These are phyloP conservation scores for Hydraecia micacea DNA, from an alignment of 2,888 invertebrate species.

Conservation along the genomic window DNA sequence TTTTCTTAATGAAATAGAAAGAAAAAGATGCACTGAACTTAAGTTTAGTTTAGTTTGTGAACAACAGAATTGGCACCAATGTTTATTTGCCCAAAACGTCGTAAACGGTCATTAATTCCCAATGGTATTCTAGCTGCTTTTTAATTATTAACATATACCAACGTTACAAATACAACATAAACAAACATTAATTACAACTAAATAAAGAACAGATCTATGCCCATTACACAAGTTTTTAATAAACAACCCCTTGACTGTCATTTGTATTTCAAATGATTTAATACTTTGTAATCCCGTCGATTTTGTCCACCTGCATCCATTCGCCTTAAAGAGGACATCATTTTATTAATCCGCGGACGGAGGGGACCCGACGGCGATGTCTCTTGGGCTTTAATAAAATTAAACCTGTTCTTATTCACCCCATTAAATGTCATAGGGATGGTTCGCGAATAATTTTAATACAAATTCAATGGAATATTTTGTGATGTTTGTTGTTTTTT, in stretches of 20 bases:
- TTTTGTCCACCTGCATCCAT: conserved; percentile 41
- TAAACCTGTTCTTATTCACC: conserved; percentile 40
- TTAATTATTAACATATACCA: too few species aligned
- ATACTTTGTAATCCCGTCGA: conserved; percentile 4
- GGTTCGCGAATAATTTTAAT: conserved; percentile 10
- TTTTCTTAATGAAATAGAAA: too few species aligned
- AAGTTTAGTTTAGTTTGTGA: too few species aligned
- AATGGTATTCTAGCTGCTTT: too few species aligned
- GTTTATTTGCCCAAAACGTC: too few species aligned
- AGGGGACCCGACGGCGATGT: conserved; percentile 24
- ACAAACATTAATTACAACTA: not conserved
- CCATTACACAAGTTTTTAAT: too few species aligned
- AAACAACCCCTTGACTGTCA: conserved; percentile 11
- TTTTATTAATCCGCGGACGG: conserved; percentile 39
- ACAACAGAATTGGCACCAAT: too few species aligned
- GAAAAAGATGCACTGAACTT: too few species aligned
- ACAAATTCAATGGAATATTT: conserved; percentile 20
- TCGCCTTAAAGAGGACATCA: conserved; percentile 9
- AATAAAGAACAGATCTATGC: not conserved
- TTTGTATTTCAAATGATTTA: not conserved
- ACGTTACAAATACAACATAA: not conserved
- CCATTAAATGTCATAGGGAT: conserved; percentile 37
- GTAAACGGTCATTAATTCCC: too few species aligned
- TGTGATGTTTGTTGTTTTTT: not conserved
- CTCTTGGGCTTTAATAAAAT: conserved; percentile 48